A percentile compares a stretch with the other conserved stretches of the same genome.
These are phyloP conservation scores for Aplysina aerophoba DNA, from an alignment of 37 sponge, comb jelly and placozoan genomes.

Conservation along the genomic window DNA sequence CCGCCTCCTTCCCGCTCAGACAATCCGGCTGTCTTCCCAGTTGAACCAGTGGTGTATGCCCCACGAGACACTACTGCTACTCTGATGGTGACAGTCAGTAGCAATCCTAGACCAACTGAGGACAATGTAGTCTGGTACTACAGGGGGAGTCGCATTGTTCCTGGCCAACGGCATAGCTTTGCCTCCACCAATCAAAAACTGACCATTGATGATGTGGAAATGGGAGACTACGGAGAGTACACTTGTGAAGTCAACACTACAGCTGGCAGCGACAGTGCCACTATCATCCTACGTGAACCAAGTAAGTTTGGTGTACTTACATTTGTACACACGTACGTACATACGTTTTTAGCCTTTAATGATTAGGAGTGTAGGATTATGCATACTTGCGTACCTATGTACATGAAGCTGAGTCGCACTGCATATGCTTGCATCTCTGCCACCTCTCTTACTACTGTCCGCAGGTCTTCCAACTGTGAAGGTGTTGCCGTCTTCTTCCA, in stretches of 20 bases:
- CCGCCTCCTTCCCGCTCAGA: background rate
- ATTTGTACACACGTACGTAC: conserved; percentile 3
- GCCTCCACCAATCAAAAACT: background rate
- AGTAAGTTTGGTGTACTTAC: background rate
- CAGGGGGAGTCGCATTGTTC: background rate
- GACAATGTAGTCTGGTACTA: background rate
- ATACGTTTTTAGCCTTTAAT: too few species aligned
- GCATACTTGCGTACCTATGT: too few species aligned
- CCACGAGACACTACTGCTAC: background rate
- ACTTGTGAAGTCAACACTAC: background rate
- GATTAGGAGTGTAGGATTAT: too few species aligned
- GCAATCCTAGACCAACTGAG: background rate
- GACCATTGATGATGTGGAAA: background rate
- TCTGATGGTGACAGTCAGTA: background rate
- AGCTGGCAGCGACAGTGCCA: background rate
- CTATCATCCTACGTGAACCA: background rate
- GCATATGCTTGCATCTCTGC: background rate
- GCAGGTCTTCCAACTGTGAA: conserved; percentile 15
- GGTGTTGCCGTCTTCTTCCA: background rate
- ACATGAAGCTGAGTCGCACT: too few species aligned
- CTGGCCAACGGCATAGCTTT: background rate
- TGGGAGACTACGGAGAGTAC: conserved; percentile 9
- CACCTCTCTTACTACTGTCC: too few species aligned
- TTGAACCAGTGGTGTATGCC: background rate
- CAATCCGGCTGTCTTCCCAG: conserved; percentile 18